Conservation (phyloP, 2,888 invertebrate species). For the Clostera curtula region DNA sequence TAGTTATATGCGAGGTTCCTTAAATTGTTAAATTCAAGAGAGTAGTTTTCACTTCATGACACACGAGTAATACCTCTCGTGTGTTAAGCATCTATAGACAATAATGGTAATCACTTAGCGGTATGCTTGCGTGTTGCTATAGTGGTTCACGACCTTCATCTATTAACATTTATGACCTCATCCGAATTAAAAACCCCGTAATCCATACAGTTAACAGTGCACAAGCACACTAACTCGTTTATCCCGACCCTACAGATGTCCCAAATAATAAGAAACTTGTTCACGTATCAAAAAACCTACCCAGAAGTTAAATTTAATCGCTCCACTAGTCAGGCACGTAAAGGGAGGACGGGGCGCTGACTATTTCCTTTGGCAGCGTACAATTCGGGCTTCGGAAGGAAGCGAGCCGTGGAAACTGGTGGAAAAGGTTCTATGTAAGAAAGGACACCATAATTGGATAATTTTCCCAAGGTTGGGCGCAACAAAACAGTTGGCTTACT, state of each 20-base stretch:
- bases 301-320: slow-evolving; percentile 29
- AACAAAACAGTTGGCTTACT: too few species aligned
- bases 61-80: too few species aligned
- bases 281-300: slow-evolving; percentile 26
- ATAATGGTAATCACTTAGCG: too few species aligned
- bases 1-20: too few species aligned
- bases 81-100: too few species aligned
- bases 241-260: slow-evolving; percentile 11
- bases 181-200: neutral
- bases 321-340: slow-evolving; percentile 25
- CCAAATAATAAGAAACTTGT: slow-evolving; percentile 22
- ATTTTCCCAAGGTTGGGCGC: too few species aligned
- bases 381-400: neutral
- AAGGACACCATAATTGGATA: too few species aligned
- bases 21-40: too few species aligned
- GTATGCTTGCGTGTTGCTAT: too few species aligned
- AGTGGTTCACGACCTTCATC: too few species aligned
- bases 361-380: slow-evolving; percentile 16
- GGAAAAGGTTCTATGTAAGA: neutral
- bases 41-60: too few species aligned
- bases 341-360: slow-evolving; percentile 8
- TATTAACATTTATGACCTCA: too few species aligned
- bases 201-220: neutral
- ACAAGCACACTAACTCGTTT: slow-evolving; percentile 2
- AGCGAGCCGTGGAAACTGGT: slow-evolving; percentile 1